phyloP scores from a whole-genome alignment of 2,888 invertebrate genomes.

The Pseudococcus longispinus region DNA sequence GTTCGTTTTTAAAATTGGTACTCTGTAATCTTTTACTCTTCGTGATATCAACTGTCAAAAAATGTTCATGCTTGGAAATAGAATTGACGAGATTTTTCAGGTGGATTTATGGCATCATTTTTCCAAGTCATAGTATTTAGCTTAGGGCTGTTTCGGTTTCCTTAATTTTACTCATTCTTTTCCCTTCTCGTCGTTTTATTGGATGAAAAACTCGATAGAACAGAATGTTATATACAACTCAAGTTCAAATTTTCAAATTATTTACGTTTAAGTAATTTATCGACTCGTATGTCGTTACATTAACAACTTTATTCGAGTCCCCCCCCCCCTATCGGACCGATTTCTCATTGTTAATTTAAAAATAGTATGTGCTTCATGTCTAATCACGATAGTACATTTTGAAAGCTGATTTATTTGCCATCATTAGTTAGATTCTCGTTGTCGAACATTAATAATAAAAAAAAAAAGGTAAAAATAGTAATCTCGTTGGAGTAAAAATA shows the following conservation, averaged over 20 bases:
- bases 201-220: not conserved
- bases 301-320: not conserved
- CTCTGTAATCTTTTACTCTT: constrained; percentile 1
- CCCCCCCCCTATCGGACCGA: no score
- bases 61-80: not conserved
- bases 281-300: not conserved
- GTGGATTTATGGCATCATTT: constrained; percentile 12
- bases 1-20: not conserved
- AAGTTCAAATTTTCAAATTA: not conserved
- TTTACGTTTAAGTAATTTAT: not conserved
- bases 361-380: not conserved
- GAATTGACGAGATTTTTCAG: not conserved
- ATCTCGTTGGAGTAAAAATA: not conserved
- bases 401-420: not conserved
- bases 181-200: not conserved
- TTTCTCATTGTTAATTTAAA: not conserved
- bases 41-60: not conserved
- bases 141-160: not conserved
- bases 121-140: not conserved
- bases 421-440: not conserved
- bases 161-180: not conserved
- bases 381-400: not conserved
- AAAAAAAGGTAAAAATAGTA: not conserved
- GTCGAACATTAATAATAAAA: not conserved
- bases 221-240: not conserved